Conservation (phyloP, 92 coral and sea anemone species). For the Siderastrea radians region DNA sequence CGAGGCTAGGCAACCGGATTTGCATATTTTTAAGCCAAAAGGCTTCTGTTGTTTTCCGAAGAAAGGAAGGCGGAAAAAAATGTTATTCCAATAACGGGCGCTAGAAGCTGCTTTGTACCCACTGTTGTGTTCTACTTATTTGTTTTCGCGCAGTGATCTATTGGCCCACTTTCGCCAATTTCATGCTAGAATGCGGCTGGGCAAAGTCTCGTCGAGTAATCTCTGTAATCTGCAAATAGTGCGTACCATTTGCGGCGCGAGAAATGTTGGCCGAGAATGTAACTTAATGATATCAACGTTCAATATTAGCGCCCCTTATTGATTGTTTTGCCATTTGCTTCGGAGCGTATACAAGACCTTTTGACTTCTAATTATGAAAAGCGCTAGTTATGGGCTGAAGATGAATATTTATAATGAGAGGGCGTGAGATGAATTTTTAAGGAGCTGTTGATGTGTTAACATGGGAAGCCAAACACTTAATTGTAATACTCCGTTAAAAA, state of each 20-base stretch:
- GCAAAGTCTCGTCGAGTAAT: not conserved
- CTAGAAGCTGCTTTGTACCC: conserved; percentile 15
- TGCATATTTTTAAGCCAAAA: conserved; percentile 32
- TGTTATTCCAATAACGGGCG: not conserved
- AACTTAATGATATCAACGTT: not conserved
- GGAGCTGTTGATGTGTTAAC: conserved; percentile 50
- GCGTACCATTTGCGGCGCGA: not conserved
- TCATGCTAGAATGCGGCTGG: conserved; percentile 29
- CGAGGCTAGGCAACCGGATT: conserved; percentile 18
- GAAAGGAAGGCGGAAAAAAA: conserved; percentile 21
- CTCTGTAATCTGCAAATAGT: not conserved
- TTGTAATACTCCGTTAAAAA: not conserved
- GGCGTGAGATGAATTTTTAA: conserved; percentile 54
- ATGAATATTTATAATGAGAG: conserved; percentile 22
- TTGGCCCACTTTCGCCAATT: conserved; percentile 18
- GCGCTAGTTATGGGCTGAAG: conserved; percentile 4
- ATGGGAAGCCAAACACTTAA: conserved; percentile 32
- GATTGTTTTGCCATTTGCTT: conserved; percentile 14
- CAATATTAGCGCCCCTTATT: conserved; percentile 9
- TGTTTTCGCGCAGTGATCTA: conserved; percentile 23
- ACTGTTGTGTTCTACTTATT: conserved; percentile 24
- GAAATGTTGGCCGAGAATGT: conserved; percentile 1
- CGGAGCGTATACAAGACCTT: conserved; percentile 44
- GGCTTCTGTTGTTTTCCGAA: conserved; percentile 33
- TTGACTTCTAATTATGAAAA: conserved; percentile 40